Conservation (phyloP, 1,140 invertebrate species). For the Rhyzopertha dominica region DNA sequence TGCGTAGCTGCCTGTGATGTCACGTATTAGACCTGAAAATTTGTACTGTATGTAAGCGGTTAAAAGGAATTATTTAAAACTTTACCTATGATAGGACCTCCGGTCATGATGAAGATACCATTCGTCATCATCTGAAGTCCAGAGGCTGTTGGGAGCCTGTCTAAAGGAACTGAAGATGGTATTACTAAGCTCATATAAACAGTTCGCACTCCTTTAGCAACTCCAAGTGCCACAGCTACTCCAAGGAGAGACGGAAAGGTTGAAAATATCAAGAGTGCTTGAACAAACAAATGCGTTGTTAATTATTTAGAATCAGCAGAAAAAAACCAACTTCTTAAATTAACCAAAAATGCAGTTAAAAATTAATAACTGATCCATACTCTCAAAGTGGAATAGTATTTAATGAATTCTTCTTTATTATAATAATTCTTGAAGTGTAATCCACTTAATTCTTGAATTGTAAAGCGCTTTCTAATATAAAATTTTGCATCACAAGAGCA, state of each 20-base stretch:
- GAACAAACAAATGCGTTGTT: neutral
- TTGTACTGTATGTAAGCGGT: conserved; percentile 3
- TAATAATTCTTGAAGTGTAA: no score
- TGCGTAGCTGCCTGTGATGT: conserved; percentile 43
- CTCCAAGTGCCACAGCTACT: conserved; percentile 54
- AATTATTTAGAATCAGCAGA: no score
- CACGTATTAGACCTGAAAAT: conserved; percentile 45
- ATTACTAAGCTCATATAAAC: conserved; percentile 64
- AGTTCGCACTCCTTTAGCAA: conserved; percentile 59
- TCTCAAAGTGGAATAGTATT: no score
- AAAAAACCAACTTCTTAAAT: no score
- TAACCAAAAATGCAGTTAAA: no score
- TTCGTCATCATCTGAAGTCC: conserved; percentile 58
- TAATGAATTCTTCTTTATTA: no score
- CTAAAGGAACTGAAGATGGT: conserved; percentile 58
- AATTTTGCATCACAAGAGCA: no score
- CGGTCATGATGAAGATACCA: conserved; percentile 41
- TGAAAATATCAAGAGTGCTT: conserved; percentile 2
- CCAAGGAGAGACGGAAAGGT: conserved; percentile 18
- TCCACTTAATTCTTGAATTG: no score
- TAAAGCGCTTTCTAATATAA: no score
- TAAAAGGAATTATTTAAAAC: neutral
- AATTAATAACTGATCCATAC: no score
- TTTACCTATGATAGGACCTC: conserved; percentile 33
- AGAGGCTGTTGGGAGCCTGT: conserved; percentile 56